These are phyloP conservation scores for Adoxophyes honmai DNA, from an alignment of 1,140 invertebrate species.

Conservation along the genomic window DNA sequence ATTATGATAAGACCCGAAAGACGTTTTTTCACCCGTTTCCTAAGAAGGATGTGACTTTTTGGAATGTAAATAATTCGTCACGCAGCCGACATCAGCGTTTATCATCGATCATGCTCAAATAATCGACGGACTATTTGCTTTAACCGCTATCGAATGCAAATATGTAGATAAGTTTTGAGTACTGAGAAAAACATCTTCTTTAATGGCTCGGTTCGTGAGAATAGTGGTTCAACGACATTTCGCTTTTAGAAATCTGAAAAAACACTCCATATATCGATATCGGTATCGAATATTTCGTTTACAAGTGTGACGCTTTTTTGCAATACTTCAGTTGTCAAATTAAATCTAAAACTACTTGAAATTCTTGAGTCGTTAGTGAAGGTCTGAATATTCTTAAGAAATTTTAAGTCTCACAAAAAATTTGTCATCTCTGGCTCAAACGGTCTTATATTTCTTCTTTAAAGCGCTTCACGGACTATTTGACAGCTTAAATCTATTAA, in stretches of 20 bases:
- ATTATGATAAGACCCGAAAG: constrained; percentile 8
- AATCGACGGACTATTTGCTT: background rate
- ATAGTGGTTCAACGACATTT: background rate
- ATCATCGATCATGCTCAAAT: constrained; percentile 7
- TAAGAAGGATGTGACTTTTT: constrained; percentile 14
- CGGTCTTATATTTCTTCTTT: background rate
- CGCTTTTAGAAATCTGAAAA: too few species aligned
- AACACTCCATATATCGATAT: too few species aligned
- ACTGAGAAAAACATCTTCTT: background rate
- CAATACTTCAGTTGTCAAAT: too few species aligned
- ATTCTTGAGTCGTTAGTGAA: too few species aligned
- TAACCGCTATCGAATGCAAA: constrained; percentile 11
- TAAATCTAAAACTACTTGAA: too few species aligned
- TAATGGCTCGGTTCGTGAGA: background rate
- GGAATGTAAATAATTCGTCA: constrained; percentile 13
- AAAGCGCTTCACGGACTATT: background rate
- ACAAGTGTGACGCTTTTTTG: too few species aligned
- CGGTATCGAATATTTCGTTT: too few species aligned
- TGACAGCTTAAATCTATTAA: background rate
- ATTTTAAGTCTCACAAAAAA: too few species aligned
- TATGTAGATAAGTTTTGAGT: background rate
- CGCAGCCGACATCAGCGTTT: background rate
- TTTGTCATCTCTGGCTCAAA: too few species aligned
- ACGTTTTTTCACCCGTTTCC: background rate
- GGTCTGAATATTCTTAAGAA: too few species aligned